Evolutionary conservation across 2,888 invertebrate species (phyloP).

Genomic region (Nephrotoma flavescens): DNA sequence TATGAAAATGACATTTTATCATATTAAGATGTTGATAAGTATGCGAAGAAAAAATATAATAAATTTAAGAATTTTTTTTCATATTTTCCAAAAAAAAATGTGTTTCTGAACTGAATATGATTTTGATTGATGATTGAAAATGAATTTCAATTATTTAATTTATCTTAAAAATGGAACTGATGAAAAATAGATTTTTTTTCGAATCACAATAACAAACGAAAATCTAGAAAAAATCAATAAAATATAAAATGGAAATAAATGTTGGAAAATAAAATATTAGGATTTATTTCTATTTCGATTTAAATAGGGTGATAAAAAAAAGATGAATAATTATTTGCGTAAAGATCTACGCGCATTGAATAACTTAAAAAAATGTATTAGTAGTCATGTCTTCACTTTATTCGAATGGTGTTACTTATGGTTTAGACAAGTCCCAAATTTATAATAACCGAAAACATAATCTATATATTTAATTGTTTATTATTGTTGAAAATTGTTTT

Average conservation of each 20-base stretch:
- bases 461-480: too few species aligned
- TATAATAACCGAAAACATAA: too few species aligned
- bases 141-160: neutral
- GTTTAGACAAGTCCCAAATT: too few species aligned
- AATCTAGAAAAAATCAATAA: neutral
- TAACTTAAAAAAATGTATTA: too few species aligned
- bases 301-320: neutral
- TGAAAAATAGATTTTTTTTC: neutral
- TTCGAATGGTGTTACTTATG: too few species aligned
- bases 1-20: neutral
- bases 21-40: neutral
- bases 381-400: too few species aligned
- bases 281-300: neutral
- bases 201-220: neutral
- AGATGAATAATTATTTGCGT: too few species aligned
- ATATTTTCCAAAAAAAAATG: neutral
- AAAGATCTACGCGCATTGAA: too few species aligned
- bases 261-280: neutral
- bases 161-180: neutral
- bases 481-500: too few species aligned
- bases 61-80: neutral
- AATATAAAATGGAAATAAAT: neutral
- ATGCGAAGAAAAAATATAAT: neutral
- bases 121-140: neutral
- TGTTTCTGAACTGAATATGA: neutral